Percentiles rank a stretch among this genome's conserved stretches.
phyloP scores from a whole-genome alignment of 2,113 vertebrate species.

The Aleadryas rufinucha region DNA sequence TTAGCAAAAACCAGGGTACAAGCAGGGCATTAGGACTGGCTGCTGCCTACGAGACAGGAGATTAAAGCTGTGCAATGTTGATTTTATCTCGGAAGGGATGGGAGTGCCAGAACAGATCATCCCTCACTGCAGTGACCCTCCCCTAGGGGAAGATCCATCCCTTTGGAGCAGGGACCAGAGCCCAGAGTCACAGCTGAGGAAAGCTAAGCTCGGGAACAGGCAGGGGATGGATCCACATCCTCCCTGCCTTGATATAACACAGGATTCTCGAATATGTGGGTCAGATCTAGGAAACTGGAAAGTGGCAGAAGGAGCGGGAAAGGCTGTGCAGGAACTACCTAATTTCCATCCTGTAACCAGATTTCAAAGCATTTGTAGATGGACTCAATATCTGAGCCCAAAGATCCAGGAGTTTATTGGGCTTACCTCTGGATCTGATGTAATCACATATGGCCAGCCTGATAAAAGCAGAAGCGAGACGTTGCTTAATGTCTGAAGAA shows the following conservation, averaged over 20 bases:
- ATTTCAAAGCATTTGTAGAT: neutral
- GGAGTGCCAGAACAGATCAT: neutral
- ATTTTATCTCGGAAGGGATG: neutral
- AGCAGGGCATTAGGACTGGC: neutral
- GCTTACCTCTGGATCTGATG: slow-evolving; percentile 2
- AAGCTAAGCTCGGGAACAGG: neutral
- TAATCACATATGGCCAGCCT: neutral
- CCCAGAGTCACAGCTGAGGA: neutral
- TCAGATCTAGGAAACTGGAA: neutral
- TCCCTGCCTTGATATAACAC: neutral
- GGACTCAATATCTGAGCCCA: neutral
- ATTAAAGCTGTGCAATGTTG: neutral
- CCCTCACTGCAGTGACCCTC: neutral
- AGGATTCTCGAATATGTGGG: fast-evolving
- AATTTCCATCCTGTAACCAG: neutral
- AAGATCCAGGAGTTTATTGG: neutral
- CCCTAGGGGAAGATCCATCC: fast-evolving
- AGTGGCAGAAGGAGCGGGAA: neutral
- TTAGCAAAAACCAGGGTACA: neutral
- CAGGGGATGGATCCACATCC: fast-evolving
- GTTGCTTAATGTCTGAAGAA: slow-evolving; percentile 5
- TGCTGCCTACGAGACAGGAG: neutral
- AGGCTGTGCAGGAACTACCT: neutral
- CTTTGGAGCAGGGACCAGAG: neutral
- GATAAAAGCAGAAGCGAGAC: slow-evolving; percentile 3